Percentiles rank a stretch among this genome's conserved stretches.
These are phyloP conservation scores for Siniperca undulata DNA, from an alignment of 2,797 vertebrate genomes.

Conservation along the genomic window DNA sequence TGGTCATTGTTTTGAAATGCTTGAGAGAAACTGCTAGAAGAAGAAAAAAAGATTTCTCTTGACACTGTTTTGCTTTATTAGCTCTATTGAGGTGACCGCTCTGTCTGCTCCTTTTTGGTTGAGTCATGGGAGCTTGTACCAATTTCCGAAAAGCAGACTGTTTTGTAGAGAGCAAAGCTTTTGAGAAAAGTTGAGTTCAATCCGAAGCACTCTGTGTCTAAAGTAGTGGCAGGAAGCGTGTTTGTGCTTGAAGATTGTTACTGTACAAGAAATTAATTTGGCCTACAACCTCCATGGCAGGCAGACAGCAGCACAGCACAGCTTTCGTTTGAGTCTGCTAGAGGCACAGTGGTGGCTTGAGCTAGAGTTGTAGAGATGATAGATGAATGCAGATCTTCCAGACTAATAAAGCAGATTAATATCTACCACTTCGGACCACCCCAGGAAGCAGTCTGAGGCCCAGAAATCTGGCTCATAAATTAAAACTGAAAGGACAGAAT, in stretches of 20 bases:
- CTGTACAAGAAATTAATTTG: conserved; percentile 58
- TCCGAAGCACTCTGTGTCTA: conserved; percentile 29
- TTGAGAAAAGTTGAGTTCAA: conserved; percentile 49
- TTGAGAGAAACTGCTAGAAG: conserved; percentile 30
- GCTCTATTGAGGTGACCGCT: conserved; percentile 31
- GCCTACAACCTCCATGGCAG: conserved; percentile 45
- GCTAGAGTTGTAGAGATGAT: conserved; percentile 52
- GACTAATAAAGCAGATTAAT: conserved; percentile 72
- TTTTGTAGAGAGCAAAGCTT: conserved; percentile 45
- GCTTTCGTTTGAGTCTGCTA: conserved; percentile 37
- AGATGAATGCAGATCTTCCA: conserved; percentile 58
- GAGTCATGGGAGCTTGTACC: conserved; percentile 22
- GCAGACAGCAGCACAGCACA: conserved; percentile 30
- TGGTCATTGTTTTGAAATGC: conserved; percentile 56
- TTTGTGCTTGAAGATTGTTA: conserved; percentile 50
- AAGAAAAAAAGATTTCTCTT: conserved; percentile 40
- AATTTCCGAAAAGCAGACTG: conserved; percentile 44
- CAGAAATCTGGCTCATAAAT: conserved; percentile 60
- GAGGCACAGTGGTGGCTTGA: conserved; percentile 31
- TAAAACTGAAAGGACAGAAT: conserved; percentile 67
- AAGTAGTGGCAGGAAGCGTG: conserved; percentile 41
- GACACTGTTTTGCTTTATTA: conserved; percentile 39
- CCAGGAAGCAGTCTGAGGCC: conserved; percentile 42
- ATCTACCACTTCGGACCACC: conserved; percentile 57
- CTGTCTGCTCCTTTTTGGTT: conserved; percentile 39